Evolutionary conservation across 2,797 vertebrate species (phyloP), one percentile per base, ranked within the genome.

Genomic region (Hoplostethus atlanticus): DNA sequence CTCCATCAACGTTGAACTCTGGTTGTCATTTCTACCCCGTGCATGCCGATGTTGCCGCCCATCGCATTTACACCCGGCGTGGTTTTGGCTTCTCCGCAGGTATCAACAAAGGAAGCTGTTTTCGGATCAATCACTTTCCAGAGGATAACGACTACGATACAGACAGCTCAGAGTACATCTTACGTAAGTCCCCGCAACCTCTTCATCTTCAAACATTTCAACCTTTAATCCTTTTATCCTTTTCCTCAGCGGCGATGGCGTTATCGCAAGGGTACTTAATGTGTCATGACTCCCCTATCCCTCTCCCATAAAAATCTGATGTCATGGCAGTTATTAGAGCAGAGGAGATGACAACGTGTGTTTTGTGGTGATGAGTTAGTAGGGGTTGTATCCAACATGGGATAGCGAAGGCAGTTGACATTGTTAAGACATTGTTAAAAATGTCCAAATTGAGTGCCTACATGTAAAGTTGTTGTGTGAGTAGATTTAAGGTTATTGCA

Each of bases 91-190:
- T 81, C 77, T 83, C 85, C 52, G 42, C 86, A 99, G 98, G 98
- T 80, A 95, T 97, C 90, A 97, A 98, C 89, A 97, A 94, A 93
- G 98, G 98, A 84, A 97, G 95, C 90, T 99, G 98, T 84, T 98
- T 98, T 92, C 93, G 96, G 89, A 99, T 99, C 94, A 98, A 99
- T 94, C 97, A 99, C 84, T 99, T 99, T 89, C 98, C 98, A n/a
- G 97, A 98, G 65, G 98, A 99, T 92, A 98, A 99, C 0, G 97
- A 98, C 88, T 99, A 99, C 0, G 98, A 99, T 90, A 97, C 98
- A 0, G 98, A 99, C 95, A 98, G 97, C 94, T 98, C 98, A 0
- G 98, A 99, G 84, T 99, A 99, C 89, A 97, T 99, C 86, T 94
- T 99, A 84, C 97, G 98, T 99, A 95, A 98, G 98, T 97, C 56